phyloP scores from a whole-genome alignment of 2,888 invertebrate genomes.

The Pheosia gnoma region DNA sequence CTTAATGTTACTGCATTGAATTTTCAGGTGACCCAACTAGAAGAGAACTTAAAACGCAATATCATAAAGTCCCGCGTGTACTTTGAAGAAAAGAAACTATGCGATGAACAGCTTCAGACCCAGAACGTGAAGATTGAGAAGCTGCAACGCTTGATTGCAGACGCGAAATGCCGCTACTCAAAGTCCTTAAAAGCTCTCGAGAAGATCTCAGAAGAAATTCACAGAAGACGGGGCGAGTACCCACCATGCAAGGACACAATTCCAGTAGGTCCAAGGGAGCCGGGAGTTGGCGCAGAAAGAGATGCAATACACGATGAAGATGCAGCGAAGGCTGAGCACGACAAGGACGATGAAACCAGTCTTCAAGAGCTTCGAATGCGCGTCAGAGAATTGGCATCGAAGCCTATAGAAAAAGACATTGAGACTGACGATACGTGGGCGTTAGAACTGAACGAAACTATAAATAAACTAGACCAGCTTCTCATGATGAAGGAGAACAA shows the following conservation, averaged over 20 bases:
- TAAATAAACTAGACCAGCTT: conserved; percentile 90
- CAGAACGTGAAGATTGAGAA: conserved; percentile 93
- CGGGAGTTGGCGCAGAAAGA: conserved; percentile 90
- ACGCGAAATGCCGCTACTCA: conserved; percentile 92
- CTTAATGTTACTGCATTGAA: too few relatives aligned
- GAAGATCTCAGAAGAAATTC: conserved; percentile 96
- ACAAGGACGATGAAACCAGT: conserved; percentile 81
- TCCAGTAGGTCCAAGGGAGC: conserved; percentile 85
- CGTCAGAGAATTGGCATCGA: conserved; percentile 88
- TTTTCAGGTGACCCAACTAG: conserved; percentile 87
- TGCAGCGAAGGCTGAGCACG: conserved; percentile 44
- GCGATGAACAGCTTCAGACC: conserved; percentile 92
- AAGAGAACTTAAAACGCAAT: conserved; percentile 91
- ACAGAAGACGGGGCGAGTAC: conserved; percentile 86
- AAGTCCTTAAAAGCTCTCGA: conserved; percentile 93
- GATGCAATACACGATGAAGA: conserved; percentile 75
- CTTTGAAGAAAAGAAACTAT: conserved; percentile 94
- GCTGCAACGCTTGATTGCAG: conserved; percentile 90
- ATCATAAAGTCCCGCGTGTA: conserved; percentile 95
- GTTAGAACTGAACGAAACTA: conserved; percentile 89
- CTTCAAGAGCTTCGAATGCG: conserved; percentile 87
- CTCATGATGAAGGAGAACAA: conserved; percentile 87
- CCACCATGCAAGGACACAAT: conserved; percentile 73
- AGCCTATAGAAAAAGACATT: conserved; percentile 89
- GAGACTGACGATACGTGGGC: conserved; percentile 90